phyloP scores from a whole-genome alignment of 2,888 invertebrate species.

The Scaptomyza tumidula region DNA sequence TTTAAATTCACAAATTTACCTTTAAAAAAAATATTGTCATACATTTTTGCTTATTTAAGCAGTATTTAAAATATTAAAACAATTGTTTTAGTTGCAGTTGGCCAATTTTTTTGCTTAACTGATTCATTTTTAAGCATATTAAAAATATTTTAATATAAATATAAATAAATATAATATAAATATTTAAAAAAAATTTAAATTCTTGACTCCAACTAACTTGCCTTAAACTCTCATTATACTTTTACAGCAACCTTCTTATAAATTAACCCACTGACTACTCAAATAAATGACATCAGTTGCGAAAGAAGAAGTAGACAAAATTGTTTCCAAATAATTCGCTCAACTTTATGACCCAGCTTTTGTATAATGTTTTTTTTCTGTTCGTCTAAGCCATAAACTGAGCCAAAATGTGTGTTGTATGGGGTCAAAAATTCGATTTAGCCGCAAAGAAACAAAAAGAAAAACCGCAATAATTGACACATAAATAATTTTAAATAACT shows the following conservation, averaged over 20 bases:
- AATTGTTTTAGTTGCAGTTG: too few species aligned
- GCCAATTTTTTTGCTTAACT: not conserved
- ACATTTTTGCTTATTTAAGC: too few species aligned
- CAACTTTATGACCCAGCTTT: conserved; percentile 43
- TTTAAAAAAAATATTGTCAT: too few species aligned
- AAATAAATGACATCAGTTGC: conserved; percentile 47
- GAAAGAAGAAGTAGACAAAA: conserved; percentile 28
- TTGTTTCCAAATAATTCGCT: conserved; percentile 31
- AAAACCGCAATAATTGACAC: conserved; percentile 67
- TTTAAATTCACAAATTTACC: too few species aligned
- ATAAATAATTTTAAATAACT: conserved; percentile 76
- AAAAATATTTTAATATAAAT: too few species aligned
- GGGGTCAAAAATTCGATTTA: conserved; percentile 43
- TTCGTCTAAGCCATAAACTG: conserved; percentile 38
- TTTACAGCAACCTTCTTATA: not conserved
- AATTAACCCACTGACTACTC: conserved; percentile 16
- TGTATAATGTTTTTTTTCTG: conserved; percentile 4
- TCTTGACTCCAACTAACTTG: not conserved
- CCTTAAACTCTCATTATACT: not conserved
- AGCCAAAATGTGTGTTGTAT: conserved; percentile 11
- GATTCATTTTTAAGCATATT: not conserved
- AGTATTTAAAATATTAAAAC: too few species aligned
- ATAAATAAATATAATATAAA: too few species aligned
- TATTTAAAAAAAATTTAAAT: not conserved
- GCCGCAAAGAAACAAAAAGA: conserved; percentile 12